These are phyloP conservation scores for Callithrix jacchus DNA, from an alignment of 2,113 vertebrate genomes.

Conservation along the genomic window DNA sequence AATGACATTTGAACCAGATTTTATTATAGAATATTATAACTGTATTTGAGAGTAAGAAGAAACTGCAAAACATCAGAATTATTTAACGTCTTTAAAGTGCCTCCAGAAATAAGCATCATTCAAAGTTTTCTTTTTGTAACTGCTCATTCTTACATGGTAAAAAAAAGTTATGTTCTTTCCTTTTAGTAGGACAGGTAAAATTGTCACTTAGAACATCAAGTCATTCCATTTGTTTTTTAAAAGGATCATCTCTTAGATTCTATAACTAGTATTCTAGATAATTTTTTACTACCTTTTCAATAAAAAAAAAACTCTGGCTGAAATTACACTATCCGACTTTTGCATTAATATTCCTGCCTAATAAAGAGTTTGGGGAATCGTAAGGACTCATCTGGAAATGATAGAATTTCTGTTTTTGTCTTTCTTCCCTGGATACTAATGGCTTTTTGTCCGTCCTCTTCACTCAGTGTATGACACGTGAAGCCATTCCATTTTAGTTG, in stretches of 20 bases:
- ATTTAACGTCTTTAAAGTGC: conserved; percentile 47
- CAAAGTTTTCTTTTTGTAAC: conserved; percentile 57
- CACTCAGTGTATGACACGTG: conserved; percentile 91
- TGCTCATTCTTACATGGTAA: conserved; percentile 58
- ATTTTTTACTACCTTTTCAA: conserved; percentile 86
- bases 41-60: conserved; percentile 57
- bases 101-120: conserved; percentile 59
- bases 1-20: not conserved
- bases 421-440: conserved; percentile 92
- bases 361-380: conserved; percentile 86
- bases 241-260: conserved; percentile 81
- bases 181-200: conserved; percentile 83
- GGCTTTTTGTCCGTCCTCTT: conserved; percentile 92
- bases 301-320: conserved; percentile 83
- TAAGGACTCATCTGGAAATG: conserved; percentile 88
- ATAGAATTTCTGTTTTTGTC: conserved; percentile 91
- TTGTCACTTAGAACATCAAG: conserved; percentile 82
- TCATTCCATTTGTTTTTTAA: conserved; percentile 80
- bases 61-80: conserved; percentile 56
- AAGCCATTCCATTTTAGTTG: conserved; percentile 88
- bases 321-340: conserved; percentile 89
- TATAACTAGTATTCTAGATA: conserved; percentile 83
- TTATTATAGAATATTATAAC: conserved; percentile 48
- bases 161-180: conserved; percentile 73
- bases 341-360: conserved; percentile 88